Percentiles rank a stretch among this genome's conserved stretches.
These are phyloP conservation scores for Eurytoma adleriae DNA, from an alignment of 2,888 invertebrate genomes.

Conservation along the genomic window DNA sequence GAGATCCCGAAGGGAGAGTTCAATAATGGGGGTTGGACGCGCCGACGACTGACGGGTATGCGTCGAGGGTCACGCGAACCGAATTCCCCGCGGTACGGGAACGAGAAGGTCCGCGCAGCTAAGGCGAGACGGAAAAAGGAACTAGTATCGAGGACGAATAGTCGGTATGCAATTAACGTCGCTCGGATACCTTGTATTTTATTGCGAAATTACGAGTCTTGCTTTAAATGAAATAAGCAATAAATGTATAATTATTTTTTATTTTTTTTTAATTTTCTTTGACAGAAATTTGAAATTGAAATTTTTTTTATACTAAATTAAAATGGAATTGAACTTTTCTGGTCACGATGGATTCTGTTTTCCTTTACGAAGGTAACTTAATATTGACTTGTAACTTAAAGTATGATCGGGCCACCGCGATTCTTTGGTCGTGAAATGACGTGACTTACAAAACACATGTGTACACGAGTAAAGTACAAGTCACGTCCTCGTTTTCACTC, in stretches of 20 bases:
- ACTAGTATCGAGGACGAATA: not conserved
- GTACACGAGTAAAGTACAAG: not conserved
- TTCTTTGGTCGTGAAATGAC: not conserved
- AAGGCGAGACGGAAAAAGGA: not conserved
- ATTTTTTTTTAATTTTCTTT: too few species aligned
- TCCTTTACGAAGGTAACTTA: too few species aligned
- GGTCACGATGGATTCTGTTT: too few species aligned
- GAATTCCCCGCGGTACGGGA: not conserved
- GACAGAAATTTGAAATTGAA: too few species aligned
- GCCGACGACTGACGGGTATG: not conserved
- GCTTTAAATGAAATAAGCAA: too few species aligned
- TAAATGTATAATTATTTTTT: too few species aligned
- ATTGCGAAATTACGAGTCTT: too few species aligned
- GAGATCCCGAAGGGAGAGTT: slow-evolving; percentile 12
- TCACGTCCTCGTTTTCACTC: not conserved
- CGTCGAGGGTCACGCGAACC: slow-evolving; percentile 1
- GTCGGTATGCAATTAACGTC: too few species aligned
- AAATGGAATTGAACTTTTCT: too few species aligned
- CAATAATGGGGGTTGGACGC: not conserved
- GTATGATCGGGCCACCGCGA: not conserved
- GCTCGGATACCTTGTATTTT: too few species aligned
- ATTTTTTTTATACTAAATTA: too few species aligned
- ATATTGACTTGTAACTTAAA: too few species aligned
- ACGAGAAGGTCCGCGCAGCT: not conserved
- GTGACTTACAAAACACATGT: not conserved